Conservation (phyloP, 2,797 vertebrate genomes). For the Salarias fasciatus region DNA sequence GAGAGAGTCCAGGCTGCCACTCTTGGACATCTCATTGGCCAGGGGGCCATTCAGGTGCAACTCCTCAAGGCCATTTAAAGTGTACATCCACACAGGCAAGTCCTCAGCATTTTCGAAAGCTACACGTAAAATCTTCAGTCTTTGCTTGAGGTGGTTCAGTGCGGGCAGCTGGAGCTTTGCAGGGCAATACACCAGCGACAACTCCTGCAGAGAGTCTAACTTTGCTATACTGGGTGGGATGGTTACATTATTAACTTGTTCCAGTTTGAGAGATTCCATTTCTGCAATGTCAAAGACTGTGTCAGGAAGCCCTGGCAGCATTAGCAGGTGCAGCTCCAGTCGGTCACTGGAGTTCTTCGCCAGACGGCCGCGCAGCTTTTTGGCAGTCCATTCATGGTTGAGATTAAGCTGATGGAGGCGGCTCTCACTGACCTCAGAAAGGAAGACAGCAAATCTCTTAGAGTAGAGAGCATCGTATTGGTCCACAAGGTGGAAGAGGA, state of each 20-base stretch:
- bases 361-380: conserved; percentile 86
- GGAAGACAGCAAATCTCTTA: conserved; percentile 91
- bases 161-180: conserved; percentile 86
- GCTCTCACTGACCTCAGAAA: conserved; percentile 92
- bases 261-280: conserved; percentile 88
- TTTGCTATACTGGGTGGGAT: conserved; percentile 84
- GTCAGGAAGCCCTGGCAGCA: conserved; percentile 88
- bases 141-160: conserved; percentile 83
- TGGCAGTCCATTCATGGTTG: conserved; percentile 88
- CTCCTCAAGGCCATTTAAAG: conserved; percentile 86
- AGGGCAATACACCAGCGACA: conserved; percentile 85
- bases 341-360: conserved; percentile 78
- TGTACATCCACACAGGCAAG: conserved; percentile 89
- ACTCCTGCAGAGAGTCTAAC: conserved; percentile 84
- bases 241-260: conserved; percentile 85
- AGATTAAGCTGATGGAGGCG: conserved; percentile 90
- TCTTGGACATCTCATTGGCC: conserved; percentile 81
- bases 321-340: conserved; percentile 87
- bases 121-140: conserved; percentile 85
- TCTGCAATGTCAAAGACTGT: conserved; percentile 88
- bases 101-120: conserved; percentile 84
- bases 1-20: conserved; percentile 83
- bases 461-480: conserved; percentile 92
- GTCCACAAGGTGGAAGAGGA: conserved; percentile 92
- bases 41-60: conserved; percentile 86